These are phyloP conservation scores for Siniperca scherzeri DNA, from an alignment of 2,797 vertebrate species.

Conservation along the genomic window DNA sequence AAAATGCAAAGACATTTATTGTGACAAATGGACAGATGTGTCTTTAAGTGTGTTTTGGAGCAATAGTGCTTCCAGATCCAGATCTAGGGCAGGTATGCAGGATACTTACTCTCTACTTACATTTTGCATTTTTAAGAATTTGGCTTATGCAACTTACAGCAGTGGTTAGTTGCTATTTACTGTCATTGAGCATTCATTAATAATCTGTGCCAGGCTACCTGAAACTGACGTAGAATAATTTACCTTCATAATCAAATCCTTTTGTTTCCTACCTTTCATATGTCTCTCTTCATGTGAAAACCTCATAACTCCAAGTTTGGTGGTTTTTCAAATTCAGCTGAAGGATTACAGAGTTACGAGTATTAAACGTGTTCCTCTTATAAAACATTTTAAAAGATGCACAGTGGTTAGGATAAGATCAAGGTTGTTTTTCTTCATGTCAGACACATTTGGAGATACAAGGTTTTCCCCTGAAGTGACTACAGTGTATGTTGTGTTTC, in stretches of 20 bases:
- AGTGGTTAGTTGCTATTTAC: not conserved
- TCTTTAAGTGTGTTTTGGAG: constrained; percentile 11
- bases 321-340: not conserved
- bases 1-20: constrained; percentile 12
- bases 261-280: not conserved
- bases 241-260: not conserved
- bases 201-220: not conserved
- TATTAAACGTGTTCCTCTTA: not conserved
- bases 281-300: constrained; percentile 33
- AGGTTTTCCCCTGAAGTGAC: constrained; percentile 18
- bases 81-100: not conserved
- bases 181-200: not conserved
- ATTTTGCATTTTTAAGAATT: not conserved
- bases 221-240: not conserved
- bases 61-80: not conserved
- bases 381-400: not conserved
- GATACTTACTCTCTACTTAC: not conserved
- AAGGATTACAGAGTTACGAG: not conserved
- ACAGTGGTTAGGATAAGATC: not conserved
- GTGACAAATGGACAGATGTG: not conserved
- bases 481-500: not conserved
- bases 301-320: not conserved
- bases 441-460: not conserved
- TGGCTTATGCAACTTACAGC: not conserved
- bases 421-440: not conserved